A percentile compares a stretch with the other conserved stretches of the same genome.
These are phyloP conservation scores for Melieria picta DNA, from an alignment of 2,888 invertebrate genomes.

Conservation along the genomic window DNA sequence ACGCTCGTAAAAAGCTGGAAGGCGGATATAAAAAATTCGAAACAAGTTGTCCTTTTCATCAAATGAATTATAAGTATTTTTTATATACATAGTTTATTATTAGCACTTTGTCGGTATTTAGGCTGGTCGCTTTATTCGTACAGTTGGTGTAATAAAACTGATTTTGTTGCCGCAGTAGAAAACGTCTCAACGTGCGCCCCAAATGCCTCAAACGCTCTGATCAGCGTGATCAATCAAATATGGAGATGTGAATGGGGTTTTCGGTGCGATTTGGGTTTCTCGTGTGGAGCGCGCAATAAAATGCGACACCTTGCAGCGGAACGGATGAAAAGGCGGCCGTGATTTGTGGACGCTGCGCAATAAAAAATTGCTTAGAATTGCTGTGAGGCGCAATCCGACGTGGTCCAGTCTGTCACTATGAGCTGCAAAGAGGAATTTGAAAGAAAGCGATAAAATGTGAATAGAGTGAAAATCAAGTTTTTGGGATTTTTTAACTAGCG, in stretches of 20 bases:
- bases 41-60: constrained; percentile 30
- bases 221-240: constrained; percentile 33
- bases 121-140: no score
- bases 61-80: background rate
- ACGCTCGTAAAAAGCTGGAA: constrained; percentile 9
- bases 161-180: constrained; percentile 18
- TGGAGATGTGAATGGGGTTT: constrained; percentile 8
- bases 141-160: no score
- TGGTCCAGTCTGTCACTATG: background rate
- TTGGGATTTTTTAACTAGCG: no score
- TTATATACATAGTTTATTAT: no score
- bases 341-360: constrained; percentile 25
- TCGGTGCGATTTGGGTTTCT: background rate
- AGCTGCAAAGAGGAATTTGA: constrained; percentile 3
- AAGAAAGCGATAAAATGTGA: background rate
- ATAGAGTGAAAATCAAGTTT: background rate
- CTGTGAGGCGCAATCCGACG: constrained; percentile 1
- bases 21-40: background rate
- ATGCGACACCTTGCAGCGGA: constrained; percentile 30
- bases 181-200: background rate
- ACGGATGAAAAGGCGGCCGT: constrained; percentile 4
- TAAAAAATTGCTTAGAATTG: constrained; percentile 10
- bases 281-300: constrained; percentile 25
- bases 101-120: no score
- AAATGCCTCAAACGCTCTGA: constrained; percentile 9